Percentiles rank a stretch among this genome's conserved stretches.
phyloP scores from a whole-genome alignment of 1,140 invertebrate species.

The Heliothis subflexa region DNA sequence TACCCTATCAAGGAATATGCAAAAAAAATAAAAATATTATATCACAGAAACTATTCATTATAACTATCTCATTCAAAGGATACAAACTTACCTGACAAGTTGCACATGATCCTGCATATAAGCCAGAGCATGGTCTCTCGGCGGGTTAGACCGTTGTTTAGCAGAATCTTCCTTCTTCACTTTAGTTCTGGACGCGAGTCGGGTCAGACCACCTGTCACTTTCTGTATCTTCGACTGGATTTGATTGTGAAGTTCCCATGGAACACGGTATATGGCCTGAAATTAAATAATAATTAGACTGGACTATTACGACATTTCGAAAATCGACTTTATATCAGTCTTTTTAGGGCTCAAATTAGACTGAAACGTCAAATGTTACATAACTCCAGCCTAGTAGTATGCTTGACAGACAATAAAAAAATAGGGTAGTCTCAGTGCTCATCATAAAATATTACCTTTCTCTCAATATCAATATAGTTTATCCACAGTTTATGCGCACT shows the following conservation, averaged over 20 bases:
- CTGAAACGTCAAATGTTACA: too few species aligned
- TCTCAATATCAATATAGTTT: slow-evolving; percentile 95
- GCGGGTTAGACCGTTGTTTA: slow-evolving; percentile 71
- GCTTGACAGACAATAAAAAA: too few species aligned
- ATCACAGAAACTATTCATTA: not conserved
- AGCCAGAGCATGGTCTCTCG: slow-evolving; percentile 86
- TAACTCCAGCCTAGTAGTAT: too few species aligned
- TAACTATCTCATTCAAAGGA: too few species aligned
- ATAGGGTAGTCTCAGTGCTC: too few species aligned
- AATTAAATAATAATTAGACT: not conserved
- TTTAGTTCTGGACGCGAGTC: slow-evolving; percentile 95
- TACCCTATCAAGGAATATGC: not conserved
- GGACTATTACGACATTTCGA: too few species aligned
- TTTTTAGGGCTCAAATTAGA: too few species aligned
- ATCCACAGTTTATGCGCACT: slow-evolving; percentile 95
- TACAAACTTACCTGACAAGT: slow-evolving; percentile 78
- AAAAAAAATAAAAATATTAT: not conserved
- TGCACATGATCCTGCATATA: slow-evolving; percentile 84
- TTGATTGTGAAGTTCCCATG: slow-evolving; percentile 97
- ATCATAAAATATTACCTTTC: slow-evolving; percentile 87
- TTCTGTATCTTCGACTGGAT: slow-evolving; percentile 98
- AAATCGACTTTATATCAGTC: too few species aligned
- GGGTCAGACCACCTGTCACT: slow-evolving; percentile 96
- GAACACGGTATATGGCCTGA: slow-evolving; percentile 91
- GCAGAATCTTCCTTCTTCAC: slow-evolving; percentile 90